phyloP scores from a whole-genome alignment of 2,797 vertebrate species.

The Manis javanica region DNA sequence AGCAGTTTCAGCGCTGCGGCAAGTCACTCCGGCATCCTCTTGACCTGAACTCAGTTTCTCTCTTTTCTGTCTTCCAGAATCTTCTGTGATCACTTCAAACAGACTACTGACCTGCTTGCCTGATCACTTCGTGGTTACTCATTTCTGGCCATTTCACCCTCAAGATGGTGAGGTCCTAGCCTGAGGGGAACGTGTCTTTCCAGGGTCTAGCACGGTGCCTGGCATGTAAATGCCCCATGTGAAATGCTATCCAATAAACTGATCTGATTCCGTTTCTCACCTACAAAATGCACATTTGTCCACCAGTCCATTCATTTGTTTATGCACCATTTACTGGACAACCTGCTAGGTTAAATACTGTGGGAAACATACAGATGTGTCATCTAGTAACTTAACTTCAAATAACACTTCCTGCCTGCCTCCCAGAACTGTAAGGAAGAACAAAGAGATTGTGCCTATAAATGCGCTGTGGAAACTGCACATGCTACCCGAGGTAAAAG shows the following conservation, averaged over 20 bases:
- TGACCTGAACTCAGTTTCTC: neutral
- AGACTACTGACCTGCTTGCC: too few relatives aligned
- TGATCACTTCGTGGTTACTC: neutral
- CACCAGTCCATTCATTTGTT: neutral
- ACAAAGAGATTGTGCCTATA: neutral
- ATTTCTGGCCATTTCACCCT: neutral
- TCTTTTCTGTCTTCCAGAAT: neutral
- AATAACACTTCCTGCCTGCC: neutral
- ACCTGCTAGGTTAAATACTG: neutral
- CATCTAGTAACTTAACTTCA: neutral
- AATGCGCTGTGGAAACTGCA: neutral
- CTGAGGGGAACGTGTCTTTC: neutral
- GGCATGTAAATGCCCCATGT: neutral
- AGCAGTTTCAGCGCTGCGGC: neutral
- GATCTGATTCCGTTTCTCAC: neutral
- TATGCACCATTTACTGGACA: neutral
- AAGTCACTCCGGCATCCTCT: neutral
- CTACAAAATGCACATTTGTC: neutral
- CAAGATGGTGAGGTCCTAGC: rapidly evolving
- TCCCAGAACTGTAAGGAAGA: neutral
- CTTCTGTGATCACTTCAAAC: neutral
- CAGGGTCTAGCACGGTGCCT: rapidly evolving
- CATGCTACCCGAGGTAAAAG: neutral
- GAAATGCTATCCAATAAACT: neutral
- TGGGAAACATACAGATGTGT: neutral